These are phyloP conservation scores for Porites divaricata DNA, from an alignment of 92 coral and sea anemone genomes.

Conservation along the genomic window DNA sequence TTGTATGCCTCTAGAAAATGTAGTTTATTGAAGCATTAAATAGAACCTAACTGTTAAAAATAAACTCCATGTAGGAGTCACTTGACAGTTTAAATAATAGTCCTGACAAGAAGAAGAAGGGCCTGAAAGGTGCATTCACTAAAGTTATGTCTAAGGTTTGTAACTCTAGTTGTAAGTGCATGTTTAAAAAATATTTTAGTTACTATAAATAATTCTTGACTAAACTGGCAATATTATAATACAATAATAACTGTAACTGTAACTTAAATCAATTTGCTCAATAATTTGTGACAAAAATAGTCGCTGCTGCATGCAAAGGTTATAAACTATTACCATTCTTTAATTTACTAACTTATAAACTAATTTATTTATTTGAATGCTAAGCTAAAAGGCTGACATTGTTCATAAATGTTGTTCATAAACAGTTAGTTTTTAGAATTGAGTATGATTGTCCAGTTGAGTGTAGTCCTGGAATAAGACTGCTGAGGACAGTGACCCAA, in stretches of 20 bases:
- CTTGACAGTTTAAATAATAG: constrained; percentile 82
- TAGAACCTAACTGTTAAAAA: constrained; percentile 17
- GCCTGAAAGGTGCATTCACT: constrained; percentile 84
- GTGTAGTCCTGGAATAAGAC: too few species aligned
- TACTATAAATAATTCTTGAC: too few species aligned
- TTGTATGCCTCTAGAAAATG: too few species aligned
- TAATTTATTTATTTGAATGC: background rate
- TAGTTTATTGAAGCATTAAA: background rate
- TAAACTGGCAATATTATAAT: too few species aligned
- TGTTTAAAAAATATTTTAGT: too few species aligned
- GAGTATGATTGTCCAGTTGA: too few species aligned
- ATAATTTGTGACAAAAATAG: too few species aligned
- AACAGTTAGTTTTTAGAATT: background rate
- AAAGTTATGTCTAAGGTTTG: constrained; percentile 92
- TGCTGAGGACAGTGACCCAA: too few species aligned
- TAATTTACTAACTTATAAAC: background rate
- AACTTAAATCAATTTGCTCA: background rate
- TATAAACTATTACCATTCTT: background rate
- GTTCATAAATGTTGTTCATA: background rate
- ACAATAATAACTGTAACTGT: too few species aligned
- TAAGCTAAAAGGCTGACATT: background rate
- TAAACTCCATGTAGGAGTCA: constrained; percentile 80
- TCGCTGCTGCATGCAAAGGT: too few species aligned
- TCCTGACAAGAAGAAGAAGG: constrained; percentile 96
- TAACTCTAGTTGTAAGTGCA: constrained; percentile 14